These are phyloP conservation scores for Bombus soroeensis DNA, from an alignment of 1,140 invertebrate species.

Conservation along the genomic window DNA sequence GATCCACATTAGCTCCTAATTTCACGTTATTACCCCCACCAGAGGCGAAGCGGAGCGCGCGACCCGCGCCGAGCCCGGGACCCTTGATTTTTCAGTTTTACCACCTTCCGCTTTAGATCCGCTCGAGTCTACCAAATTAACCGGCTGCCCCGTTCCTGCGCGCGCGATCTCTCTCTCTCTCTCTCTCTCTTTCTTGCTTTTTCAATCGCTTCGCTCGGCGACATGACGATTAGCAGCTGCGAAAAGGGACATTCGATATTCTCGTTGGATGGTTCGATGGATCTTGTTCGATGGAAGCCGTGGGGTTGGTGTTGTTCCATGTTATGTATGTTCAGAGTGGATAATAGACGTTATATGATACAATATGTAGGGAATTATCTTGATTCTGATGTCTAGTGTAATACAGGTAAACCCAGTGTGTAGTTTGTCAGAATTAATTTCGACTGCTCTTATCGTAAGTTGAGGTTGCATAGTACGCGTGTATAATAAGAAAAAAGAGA, in stretches of 20 bases:
- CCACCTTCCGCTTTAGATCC: conserved; percentile 51
- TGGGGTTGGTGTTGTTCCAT: neutral
- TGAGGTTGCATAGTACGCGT: too few relatives aligned
- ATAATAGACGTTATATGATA: neutral
- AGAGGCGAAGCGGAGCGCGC: conserved; percentile 8
- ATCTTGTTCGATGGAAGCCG: too few relatives aligned
- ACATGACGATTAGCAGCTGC: neutral
- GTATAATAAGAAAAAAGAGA: too few relatives aligned
- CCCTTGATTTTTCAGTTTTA: conserved; percentile 77
- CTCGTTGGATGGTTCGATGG: neutral
- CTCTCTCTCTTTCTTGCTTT: neutral
- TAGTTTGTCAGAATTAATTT: neutral
- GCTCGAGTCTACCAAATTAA: conserved; percentile 28
- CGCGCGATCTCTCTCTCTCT: neutral
- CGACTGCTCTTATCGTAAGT: neutral
- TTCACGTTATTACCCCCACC: conserved; percentile 77
- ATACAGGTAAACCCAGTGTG: too few relatives aligned
- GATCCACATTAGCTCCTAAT: conserved; percentile 82
- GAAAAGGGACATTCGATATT: neutral
- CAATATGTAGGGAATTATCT: neutral
- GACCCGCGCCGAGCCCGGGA: conserved; percentile 30
- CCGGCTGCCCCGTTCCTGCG: neutral
- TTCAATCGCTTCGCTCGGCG: neutral
- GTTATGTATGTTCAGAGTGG: neutral
- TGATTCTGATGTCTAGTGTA: too few relatives aligned